These are phyloP conservation scores for Holothuria glaberrima DNA, from an alignment of 35 echinoderm and acorn worm genomes.

Conservation along the genomic window DNA sequence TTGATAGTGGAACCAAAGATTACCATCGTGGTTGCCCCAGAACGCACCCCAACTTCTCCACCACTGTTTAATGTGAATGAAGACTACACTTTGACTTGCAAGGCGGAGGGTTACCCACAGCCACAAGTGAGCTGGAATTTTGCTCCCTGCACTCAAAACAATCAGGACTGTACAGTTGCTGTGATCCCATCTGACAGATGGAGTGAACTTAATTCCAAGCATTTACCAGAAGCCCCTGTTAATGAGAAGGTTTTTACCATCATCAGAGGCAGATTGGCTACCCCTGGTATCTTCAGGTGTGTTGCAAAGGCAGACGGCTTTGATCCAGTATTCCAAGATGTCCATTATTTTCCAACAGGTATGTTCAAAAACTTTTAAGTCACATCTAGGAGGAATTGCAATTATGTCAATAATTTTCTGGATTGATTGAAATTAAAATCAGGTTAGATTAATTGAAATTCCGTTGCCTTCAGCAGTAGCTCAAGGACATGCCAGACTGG, in stretches of 20 bases:
- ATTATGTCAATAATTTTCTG: no score
- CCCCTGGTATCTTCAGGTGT: conserved; percentile 45
- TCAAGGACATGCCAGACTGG: no score
- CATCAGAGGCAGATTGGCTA: background rate
- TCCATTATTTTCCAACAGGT: conserved; percentile 56
- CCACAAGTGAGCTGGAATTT: conserved; percentile 49
- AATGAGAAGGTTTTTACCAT: background rate
- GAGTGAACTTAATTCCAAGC: background rate
- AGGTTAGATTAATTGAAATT: no score
- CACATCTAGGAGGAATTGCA: no score
- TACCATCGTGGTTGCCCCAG: conserved; percentile 25
- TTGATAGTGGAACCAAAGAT: conserved; percentile 54
- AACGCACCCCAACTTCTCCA: conserved; percentile 23
- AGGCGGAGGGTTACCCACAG: conserved; percentile 41
- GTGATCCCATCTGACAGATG: background rate
- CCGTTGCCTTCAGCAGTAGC: no score
- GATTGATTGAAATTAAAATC: no score
- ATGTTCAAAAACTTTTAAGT: background rate
- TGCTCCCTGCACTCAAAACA: background rate
- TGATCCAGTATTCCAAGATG: conserved; percentile 8
- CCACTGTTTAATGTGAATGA: conserved; percentile 36
- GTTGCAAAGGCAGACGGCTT: conserved; percentile 12
- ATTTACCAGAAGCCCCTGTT: background rate
- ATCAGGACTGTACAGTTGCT: conserved; percentile 3
- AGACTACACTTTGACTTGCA: conserved; percentile 57